Evolutionary conservation across 2,113 vertebrate genomes (phyloP).

Genomic region (Tychaedon coryphoeus): DNA sequence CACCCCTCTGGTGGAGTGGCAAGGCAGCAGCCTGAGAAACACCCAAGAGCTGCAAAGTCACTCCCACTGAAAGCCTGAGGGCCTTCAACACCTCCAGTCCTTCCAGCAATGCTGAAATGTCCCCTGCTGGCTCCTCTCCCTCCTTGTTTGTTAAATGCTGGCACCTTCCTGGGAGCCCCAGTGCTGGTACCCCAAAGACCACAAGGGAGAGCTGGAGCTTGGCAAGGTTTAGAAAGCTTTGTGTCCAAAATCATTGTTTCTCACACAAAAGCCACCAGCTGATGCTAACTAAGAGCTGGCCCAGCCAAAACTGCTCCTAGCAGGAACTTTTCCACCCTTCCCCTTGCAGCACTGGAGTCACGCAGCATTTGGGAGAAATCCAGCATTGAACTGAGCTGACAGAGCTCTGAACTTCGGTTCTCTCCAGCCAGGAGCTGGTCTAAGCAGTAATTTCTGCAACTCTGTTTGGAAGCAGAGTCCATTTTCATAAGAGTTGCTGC

Average conservation of each 20-base stretch:
- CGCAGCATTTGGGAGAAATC: not conserved
- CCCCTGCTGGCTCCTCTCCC: not conserved
- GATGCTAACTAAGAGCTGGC: not conserved
- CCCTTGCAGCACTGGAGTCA: not conserved
- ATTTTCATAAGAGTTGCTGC: not conserved
- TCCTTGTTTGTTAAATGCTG: not conserved
- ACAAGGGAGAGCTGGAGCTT: not conserved
- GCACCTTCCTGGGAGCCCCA: accelerated
- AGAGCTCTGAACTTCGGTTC: not conserved
- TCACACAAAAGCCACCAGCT: not conserved
- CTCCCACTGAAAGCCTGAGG: not conserved
- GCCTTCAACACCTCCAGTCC: not conserved
- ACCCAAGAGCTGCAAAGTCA: not conserved
- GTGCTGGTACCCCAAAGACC: not conserved
- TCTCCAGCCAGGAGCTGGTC: not conserved
- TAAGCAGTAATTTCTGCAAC: not conserved
- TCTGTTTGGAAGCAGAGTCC: not conserved
- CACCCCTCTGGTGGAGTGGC: not conserved
- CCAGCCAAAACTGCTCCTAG: not conserved
- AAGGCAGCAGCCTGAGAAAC: not conserved
- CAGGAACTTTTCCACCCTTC: not conserved
- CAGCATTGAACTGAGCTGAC: not conserved
- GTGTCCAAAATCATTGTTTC: not conserved
- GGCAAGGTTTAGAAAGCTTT: not conserved
- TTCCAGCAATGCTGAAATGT: not conserved